Evolutionary conservation across 2,113 vertebrate genomes (phyloP), one percentile per base, ranked within the genome.

Genomic region (Sprattus sprattus): DNA sequence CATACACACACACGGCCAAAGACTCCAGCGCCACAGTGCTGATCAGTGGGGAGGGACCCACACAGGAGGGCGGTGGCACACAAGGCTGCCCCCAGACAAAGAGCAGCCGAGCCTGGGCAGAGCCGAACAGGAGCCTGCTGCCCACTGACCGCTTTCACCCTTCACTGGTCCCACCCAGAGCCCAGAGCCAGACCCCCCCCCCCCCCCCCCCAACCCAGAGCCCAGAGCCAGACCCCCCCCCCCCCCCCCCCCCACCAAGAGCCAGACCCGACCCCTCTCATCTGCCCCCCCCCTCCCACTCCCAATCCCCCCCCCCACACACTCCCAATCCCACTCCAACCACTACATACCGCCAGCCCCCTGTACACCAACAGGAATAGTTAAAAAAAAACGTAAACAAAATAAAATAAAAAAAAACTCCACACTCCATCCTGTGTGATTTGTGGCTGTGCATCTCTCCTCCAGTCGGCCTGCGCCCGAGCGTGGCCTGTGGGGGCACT

Each of bases 31-130:
- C 6, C 64, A 71, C 25, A 32, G 83, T 67, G 78, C 82, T 87
- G 82, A 89, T 85, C 85, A 88, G 87, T 85, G 87, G 87, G 87
- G 89, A 85, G 87, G 89, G 80, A 83, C 28, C 83, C 67, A 85
- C 46, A 83, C 83, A 88, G 28, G 83, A 13, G 46, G 54, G 81
- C 83, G 82, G 49, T 81, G 87, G 88, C 82, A 89, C 89, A 88
- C 89, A 89, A 84, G 85, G 88, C 46, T 86, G 84, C 47, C 87
- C 78, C 57, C 50, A 83, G 85, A 89, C 87, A 89, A 89, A 85
- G 84, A 88, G 71, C 67, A 60, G 71, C 25, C 32, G 32, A 78
- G 71, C 28, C 71, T 52, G 67, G 54, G 47, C 71, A 78, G 71
- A 39, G 71, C 25, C 71, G 71, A 78, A 32, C 71, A 39, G 32